Percentiles rank a stretch among this genome's conserved stretches.
Conservation (phyloP, 2,888 invertebrate species). For the Elegia similella region DNA sequence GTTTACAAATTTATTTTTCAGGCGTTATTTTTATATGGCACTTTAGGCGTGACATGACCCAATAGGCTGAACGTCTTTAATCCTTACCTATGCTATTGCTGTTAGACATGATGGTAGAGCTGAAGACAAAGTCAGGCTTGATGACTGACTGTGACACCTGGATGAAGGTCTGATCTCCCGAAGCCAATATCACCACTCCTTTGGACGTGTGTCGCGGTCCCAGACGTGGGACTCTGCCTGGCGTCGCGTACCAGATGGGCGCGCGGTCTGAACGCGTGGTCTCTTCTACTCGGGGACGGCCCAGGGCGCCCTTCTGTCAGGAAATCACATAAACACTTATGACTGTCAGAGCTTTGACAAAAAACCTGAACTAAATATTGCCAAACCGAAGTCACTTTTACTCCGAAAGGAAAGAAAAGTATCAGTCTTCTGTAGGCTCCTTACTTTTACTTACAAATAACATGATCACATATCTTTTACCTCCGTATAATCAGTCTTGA, state of each 20-base stretch:
- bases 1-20: too few relatives aligned
- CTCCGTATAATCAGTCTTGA: too few relatives aligned
- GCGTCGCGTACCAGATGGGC: conserved; percentile 87
- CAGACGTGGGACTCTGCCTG: conserved; percentile 88
- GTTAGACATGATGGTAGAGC: conserved; percentile 94
- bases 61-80: background rate
- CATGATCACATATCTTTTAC: too few relatives aligned
- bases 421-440: too few relatives aligned
- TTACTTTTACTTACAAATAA: too few relatives aligned
- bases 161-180: conserved; percentile 97
- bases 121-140: conserved; percentile 92
- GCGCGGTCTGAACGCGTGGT: conserved; percentile 63
- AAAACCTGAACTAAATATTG: too few relatives aligned
- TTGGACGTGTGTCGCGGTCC: conserved; percentile 93
- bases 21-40: too few relatives aligned
- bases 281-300: conserved; percentile 72
- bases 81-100: conserved; percentile 89
- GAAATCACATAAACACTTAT: too few relatives aligned
- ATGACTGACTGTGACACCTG: conserved; percentile 96
- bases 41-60: too few relatives aligned
- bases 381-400: too few relatives aligned
- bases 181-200: conserved; percentile 96
- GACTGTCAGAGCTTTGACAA: conserved; percentile 41
- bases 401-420: too few relatives aligned
- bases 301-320: conserved; percentile 81